phyloP scores from a whole-genome alignment of 2,888 invertebrate species.

The Chymomyza fuscimana region DNA sequence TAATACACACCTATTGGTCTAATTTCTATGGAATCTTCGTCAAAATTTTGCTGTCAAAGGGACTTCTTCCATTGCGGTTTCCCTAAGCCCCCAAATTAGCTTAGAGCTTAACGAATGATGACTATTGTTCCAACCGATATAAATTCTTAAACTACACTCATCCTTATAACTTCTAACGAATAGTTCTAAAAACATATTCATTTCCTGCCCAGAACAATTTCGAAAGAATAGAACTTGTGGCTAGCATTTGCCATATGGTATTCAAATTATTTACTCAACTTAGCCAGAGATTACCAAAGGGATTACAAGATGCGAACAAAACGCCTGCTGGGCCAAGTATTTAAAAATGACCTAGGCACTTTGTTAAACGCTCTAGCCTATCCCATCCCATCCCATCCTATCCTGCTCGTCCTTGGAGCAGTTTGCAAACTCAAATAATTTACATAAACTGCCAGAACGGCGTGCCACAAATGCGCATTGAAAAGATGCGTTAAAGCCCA shows the following conservation, averaged over 20 bases:
- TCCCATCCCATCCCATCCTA: slow-evolving; percentile 9
- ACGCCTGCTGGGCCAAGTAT: slow-evolving; percentile 40
- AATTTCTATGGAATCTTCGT: too few relatives aligned
- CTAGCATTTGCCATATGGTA: slow-evolving; percentile 29
- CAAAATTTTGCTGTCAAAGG: too few relatives aligned
- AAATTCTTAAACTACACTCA: not conserved
- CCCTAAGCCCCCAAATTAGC: too few relatives aligned
- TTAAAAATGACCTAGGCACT: slow-evolving; percentile 46
- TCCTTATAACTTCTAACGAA: not conserved
- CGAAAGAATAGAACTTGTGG: not conserved
- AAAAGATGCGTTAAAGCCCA: slow-evolving; percentile 22
- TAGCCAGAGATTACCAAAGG: slow-evolving; percentile 44
- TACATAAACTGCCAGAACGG: slow-evolving; percentile 49
- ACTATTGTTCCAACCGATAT: too few relatives aligned
- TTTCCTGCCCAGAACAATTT: not conserved
- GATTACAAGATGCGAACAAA: slow-evolving; percentile 41
- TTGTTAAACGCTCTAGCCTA: slow-evolving; percentile 6
- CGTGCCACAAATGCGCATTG: slow-evolving; percentile 38
- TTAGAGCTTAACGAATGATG: too few relatives aligned
- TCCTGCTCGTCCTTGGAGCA: slow-evolving; percentile 21
- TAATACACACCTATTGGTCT: too few relatives aligned
- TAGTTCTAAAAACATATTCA: not conserved
- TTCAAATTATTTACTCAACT: slow-evolving; percentile 46
- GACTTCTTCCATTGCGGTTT: too few relatives aligned
- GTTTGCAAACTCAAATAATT: slow-evolving; percentile 46